phyloP scores from a whole-genome alignment of 2,888 invertebrate species.

The Trissoscelio sp. region DNA sequence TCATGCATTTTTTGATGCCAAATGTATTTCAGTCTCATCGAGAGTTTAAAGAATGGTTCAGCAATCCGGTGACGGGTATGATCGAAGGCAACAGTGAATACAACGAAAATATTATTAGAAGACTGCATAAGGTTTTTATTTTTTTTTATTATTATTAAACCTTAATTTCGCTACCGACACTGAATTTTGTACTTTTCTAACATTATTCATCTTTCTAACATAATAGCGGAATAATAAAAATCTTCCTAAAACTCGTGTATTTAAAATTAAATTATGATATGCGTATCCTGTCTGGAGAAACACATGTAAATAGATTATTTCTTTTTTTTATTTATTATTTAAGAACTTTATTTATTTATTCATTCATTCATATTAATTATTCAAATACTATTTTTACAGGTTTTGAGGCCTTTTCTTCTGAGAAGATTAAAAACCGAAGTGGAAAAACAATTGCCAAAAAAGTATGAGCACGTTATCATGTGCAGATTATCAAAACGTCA shows the following conservation, averaged over 20 bases:
- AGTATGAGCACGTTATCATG: constrained; percentile 97
- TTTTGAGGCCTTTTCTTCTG: constrained; percentile 96
- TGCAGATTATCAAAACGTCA: constrained; percentile 98
- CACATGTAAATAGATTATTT: constrained; percentile 62
- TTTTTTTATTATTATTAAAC: background rate
- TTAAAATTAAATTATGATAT: constrained; percentile 74
- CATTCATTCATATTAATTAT: background rate
- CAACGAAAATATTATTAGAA: constrained; percentile 93
- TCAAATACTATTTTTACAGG: too few relatives aligned
- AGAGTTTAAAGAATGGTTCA: constrained; percentile 99
- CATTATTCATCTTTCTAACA: constrained; percentile 55
- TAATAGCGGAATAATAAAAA: constrained; percentile 78
- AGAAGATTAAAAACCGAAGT: constrained; percentile 97
- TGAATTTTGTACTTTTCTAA: constrained; percentile 63
- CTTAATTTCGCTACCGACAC: constrained; percentile 77
- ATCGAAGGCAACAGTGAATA: constrained; percentile 96
- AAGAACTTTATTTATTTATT: background rate
- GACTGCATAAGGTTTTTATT: constrained; percentile 92
- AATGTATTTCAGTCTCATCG: constrained; percentile 97
- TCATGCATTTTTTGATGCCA: constrained; percentile 99
- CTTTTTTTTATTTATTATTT: constrained; percentile 7
- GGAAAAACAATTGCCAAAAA: constrained; percentile 98
- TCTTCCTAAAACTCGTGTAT: constrained; percentile 82
- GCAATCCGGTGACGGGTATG: constrained; percentile 98
- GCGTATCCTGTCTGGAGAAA: constrained; percentile 82